Conservation (phyloP, 2,888 invertebrate species). For the Cancer borealis region DNA sequence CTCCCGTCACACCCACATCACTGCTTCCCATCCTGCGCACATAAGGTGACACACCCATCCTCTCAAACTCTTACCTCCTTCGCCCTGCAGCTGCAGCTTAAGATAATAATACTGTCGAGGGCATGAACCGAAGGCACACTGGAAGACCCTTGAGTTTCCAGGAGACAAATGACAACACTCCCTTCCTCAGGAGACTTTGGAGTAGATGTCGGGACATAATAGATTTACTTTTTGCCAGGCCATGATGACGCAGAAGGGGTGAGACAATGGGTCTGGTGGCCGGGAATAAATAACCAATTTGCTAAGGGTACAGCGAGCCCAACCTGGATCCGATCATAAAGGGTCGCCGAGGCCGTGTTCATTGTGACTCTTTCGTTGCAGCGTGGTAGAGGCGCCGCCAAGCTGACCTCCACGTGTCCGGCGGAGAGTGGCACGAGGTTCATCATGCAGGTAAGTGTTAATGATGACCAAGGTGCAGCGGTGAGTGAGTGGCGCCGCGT, state of each 20-base stretch:
- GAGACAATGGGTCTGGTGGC: conserved; percentile 68
- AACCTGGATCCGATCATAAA: conserved; percentile 39
- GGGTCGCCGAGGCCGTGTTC: background rate
- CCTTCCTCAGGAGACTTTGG: conserved; percentile 63
- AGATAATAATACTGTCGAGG: conserved; percentile 36
- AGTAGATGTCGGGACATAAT: conserved; percentile 62
- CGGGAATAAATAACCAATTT: conserved; percentile 73
- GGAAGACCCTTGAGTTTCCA: background rate
- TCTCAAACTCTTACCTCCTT: conserved; percentile 37
- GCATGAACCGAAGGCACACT: conserved; percentile 25
- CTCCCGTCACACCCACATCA: background rate
- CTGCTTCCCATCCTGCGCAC: conserved; percentile 27
- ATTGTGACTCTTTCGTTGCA: background rate
- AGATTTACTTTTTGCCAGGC: conserved; percentile 65
- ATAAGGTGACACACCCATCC: background rate
- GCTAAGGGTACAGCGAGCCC: conserved; percentile 61
- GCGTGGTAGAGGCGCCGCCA: background rate
- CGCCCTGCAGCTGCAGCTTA: background rate
- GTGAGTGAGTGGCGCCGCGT: background rate
- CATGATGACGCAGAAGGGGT: conserved; percentile 57
- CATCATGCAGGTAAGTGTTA: conserved; percentile 29
- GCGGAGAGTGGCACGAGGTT: conserved; percentile 12
- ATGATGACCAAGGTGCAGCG: background rate
- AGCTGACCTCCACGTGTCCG: conserved; percentile 24
- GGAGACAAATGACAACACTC: conserved; percentile 60